Conservation (phyloP, 2,113 vertebrate species). For the Dendrocopos noguchii region DNA sequence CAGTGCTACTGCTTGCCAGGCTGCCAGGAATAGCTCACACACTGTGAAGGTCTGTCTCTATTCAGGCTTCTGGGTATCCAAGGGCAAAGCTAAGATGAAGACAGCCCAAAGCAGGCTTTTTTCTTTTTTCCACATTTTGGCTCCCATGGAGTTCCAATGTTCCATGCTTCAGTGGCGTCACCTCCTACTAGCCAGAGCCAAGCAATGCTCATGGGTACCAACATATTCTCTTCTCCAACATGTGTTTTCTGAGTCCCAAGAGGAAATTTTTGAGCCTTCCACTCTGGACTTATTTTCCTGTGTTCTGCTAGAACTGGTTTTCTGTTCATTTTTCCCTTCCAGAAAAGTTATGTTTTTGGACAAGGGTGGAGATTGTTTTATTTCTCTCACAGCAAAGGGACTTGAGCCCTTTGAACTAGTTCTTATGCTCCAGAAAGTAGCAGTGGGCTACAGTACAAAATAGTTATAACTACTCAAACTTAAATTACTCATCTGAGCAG, state of each 20-base stretch:
- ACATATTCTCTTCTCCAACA: not conserved
- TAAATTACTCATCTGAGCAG: slow-evolving; percentile 35
- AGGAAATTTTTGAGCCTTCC: slow-evolving; percentile 24
- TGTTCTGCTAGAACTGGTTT: slow-evolving; percentile 35
- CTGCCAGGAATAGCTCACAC: slow-evolving; percentile 12
- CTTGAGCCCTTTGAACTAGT: slow-evolving; percentile 12
- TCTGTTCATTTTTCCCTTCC: slow-evolving; percentile 38
- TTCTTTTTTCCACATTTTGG: slow-evolving; percentile 31
- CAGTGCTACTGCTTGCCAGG: not conserved
- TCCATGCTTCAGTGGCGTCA: slow-evolving; percentile 25
- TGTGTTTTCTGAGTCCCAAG: slow-evolving; percentile 17
- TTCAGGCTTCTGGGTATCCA: slow-evolving; percentile 1
- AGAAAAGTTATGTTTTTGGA: slow-evolving; percentile 49
- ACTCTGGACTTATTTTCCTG: slow-evolving; percentile 19
- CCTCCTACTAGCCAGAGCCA: slow-evolving; percentile 10
- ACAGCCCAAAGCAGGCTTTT: slow-evolving; percentile 17
- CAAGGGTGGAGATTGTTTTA: slow-evolving; percentile 43
- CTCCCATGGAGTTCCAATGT: slow-evolving; percentile 9
- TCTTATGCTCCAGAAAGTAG: slow-evolving; percentile 49
- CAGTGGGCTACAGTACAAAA: slow-evolving; percentile 27
- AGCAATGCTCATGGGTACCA: not conserved
- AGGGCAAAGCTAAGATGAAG: slow-evolving; percentile 19
- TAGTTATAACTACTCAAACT: slow-evolving; percentile 27
- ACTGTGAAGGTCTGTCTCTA: not conserved
- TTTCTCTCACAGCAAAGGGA: slow-evolving; percentile 33